These are phyloP conservation scores for Drosophila meridiana DNA, from an alignment of 2,888 invertebrate genomes.

Conservation along the genomic window DNA sequence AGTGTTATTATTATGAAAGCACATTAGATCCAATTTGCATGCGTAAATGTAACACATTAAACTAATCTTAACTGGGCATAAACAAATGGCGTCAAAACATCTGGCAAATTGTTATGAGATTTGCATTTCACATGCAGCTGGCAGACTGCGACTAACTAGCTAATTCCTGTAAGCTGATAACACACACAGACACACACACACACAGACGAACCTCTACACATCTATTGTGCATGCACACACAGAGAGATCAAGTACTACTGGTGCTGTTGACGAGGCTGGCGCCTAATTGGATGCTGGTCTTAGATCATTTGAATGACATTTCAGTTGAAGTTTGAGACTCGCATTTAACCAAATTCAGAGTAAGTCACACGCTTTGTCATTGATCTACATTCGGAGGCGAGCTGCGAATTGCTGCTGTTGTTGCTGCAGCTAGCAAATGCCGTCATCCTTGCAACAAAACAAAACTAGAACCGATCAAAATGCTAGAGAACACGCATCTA, in stretches of 20 bases:
- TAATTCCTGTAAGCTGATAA: conserved; percentile 74
- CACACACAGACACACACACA: conserved; percentile 19
- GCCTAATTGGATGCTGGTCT: conserved; percentile 64
- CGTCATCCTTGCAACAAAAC: conserved; percentile 75
- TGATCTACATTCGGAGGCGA: conserved; percentile 72
- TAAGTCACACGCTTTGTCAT: conserved; percentile 68
- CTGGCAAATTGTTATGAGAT: conserved; percentile 54
- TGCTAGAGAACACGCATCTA: conserved; percentile 43
- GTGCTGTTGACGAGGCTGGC: conserved; percentile 58
- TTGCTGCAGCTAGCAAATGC: conserved; percentile 61
- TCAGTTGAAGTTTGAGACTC: conserved; percentile 46
- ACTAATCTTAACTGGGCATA: conserved; percentile 46
- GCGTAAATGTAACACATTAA: conserved; percentile 54
- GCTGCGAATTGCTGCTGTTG: conserved; percentile 36
- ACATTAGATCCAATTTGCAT: conserved; percentile 46
- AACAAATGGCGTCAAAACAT: conserved; percentile 55
- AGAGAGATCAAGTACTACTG: conserved; percentile 4
- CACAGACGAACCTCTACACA: neutral
- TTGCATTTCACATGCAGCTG: conserved; percentile 63
- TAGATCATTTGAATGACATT: conserved; percentile 71
- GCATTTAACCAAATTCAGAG: conserved; percentile 75
- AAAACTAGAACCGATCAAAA: conserved; percentile 42
- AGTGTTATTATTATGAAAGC: conserved; percentile 33
- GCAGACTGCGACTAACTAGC: conserved; percentile 21
- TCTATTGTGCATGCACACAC: neutral